phyloP scores from a whole-genome alignment of 2,888 invertebrate genomes.

The Ametastegia equiseti region DNA sequence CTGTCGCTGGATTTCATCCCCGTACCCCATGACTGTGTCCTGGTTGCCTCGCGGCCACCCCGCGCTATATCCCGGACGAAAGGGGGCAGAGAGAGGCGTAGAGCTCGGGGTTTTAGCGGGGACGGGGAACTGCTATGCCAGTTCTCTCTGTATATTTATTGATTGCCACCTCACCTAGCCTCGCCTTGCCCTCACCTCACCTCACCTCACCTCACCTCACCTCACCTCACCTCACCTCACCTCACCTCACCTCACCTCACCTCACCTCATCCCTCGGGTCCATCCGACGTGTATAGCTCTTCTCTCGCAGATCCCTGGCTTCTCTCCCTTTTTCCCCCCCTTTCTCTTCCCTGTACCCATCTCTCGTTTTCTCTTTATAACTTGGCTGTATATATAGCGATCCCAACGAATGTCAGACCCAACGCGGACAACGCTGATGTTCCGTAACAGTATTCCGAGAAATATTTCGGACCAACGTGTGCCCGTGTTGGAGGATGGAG shows the following conservation, averaged over 20 bases:
- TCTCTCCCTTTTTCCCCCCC: slow-evolving; percentile 57
- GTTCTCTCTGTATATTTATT: slow-evolving; percentile 75
- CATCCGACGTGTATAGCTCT: slow-evolving; percentile 64
- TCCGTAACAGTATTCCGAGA: neutral
- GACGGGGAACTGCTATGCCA: slow-evolving; percentile 52
- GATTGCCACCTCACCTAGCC: slow-evolving; percentile 73
- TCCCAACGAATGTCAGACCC: neutral
- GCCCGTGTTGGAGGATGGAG: too few species aligned
- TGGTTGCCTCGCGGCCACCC: slow-evolving; percentile 70
- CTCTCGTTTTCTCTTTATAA: slow-evolving; percentile 2
- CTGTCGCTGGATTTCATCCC: slow-evolving; percentile 66
- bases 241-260: neutral
- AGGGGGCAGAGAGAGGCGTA: slow-evolving; percentile 47
- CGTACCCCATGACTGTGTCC: slow-evolving; percentile 66
- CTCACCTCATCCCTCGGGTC: slow-evolving; percentile 55
- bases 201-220: slow-evolving; percentile 57
- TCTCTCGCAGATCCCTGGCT: slow-evolving; percentile 53
- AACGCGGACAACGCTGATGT: slow-evolving; percentile 2
- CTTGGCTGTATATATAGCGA: too few species aligned
- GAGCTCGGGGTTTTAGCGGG: slow-evolving; percentile 71
- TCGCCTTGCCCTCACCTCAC: slow-evolving; percentile 11
- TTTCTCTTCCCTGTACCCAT: slow-evolving; percentile 45
- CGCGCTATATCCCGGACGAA: slow-evolving; percentile 66
- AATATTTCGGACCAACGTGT: neutral
- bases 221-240: slow-evolving; percentile 62